Base-by-base conservation (phyloP, 2,888 invertebrate species). In the Melipona bicolor region DNA sequence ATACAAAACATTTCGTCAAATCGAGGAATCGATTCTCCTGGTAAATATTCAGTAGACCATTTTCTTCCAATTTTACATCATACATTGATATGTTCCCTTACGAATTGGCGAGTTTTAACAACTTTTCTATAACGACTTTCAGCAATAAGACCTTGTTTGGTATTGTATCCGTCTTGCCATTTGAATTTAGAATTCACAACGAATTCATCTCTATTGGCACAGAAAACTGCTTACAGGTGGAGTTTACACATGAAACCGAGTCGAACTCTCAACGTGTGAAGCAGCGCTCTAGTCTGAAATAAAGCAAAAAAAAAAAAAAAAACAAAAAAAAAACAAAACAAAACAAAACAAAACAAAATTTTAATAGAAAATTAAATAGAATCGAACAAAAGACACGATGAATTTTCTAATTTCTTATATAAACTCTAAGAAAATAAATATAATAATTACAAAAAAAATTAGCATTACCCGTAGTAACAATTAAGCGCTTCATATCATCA, bases 361-460 rank as follows among this genome's bases (percentile, higher is more conserved):
- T 43, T 13, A 9, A n/a, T n/a, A 36, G 15, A 19, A 9, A 70
- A 43, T 19, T 19, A 50, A 72, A 72, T 32, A 67, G 70, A 69
- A 82, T 49, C 27, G 52, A 68, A 83, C 69, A 62, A 3, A 81
- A 70, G 59, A 70, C 32, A 32, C 56, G 61, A 64, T 43, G 27
- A 59, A 64, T 17, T 54, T 52, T 54, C 56, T 62, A n/a, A n/a
- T 67, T 71, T 32, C n/a, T 21, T 59, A n/a, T 59, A 59, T 59
- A n/a, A 73, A 61, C n/a, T 6, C 69, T 32, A 49, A 65, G 6
- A 21, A 65, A 77, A 77, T 82, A 82, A 81, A 83, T 73, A 81
- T 64, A 82, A 67, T 65, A 77, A 77, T 67, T 70, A 79, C 62
- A 73, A 4, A 24, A 52, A 61, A 68, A 68, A 71, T 49, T 9